Base-by-base conservation (phyloP, 2,797 vertebrate genomes). In the Cyprinella venusta region DNA sequence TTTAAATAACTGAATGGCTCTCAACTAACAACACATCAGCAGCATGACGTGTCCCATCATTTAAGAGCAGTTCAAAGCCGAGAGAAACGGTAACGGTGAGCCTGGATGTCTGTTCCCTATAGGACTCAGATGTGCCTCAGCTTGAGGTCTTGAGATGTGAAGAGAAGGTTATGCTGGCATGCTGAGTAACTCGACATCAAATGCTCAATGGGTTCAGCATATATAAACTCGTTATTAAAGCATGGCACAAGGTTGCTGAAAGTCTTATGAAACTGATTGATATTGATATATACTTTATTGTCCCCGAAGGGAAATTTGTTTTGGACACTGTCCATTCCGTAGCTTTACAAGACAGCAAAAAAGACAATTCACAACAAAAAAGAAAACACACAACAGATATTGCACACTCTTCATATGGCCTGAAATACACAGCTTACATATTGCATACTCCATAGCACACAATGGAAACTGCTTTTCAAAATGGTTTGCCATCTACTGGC, bases 141-240 rank as follows among this genome's bases (percentile, higher is more conserved):
- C 12, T 78, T 65, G 76, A 78, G 76, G 59, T 50, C 26, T 45
- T 24, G 63, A 67, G 63, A 50, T 65, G 10, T 15, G 42, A 78
- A 52, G 42, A 50, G 61, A 3, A 50, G 26, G 76, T 65, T 50
- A 48, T 50, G 24, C 61, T n/a, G 30, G 26, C 42, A 50, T 65
- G 40, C 76, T 5, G 76, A 48, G 40, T 65, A 65, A 24, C 36
- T 18, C 8, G 4, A 63, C 56, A 77, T 72, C 26, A 33, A 36
- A 52, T 52, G 18, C 50, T 72, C 48, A 21, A 72, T 33, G 70
- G 30, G 7, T 72, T 52, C 48, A 52, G 16, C 24, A 33, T 18
- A 65, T 67, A 19, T n/a, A 68, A 21, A 19, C 15, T 12, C 8
- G 3, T 10, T 4, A 8, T 70, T 26, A 48, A 30, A 48, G 7